Percentiles rank a stretch among this genome's conserved stretches.
Evolutionary conservation across 2,797 vertebrate species (phyloP).

Genomic region (Denticeps clupeoides): DNA sequence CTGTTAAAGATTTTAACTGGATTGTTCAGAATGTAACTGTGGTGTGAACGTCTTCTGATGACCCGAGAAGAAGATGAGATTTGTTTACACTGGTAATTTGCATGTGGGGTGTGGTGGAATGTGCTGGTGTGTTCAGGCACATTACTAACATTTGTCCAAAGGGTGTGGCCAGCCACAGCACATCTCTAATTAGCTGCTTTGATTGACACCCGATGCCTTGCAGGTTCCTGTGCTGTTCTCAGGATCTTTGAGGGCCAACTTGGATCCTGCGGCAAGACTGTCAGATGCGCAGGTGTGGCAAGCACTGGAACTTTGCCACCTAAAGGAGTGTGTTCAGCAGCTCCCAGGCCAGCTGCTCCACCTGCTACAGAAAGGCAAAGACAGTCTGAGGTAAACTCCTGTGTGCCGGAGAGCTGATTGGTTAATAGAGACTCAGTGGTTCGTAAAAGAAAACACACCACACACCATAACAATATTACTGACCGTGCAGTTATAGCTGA

Average conservation of each 20-base stretch:
- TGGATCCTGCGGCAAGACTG: conserved; percentile 45
- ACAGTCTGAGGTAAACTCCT: conserved; percentile 46
- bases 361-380: conserved; percentile 45
- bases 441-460: no score
- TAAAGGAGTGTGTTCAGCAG: conserved; percentile 45
- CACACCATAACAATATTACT: no score
- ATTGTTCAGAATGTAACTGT: no score
- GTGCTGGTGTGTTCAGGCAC: conserved; percentile 24
- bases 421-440: neutral
- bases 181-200: neutral
- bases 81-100: neutral
- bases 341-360: conserved; percentile 46
- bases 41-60: no score
- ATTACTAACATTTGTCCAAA: conserved; percentile 13
- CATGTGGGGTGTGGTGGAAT: neutral
- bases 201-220: no score
- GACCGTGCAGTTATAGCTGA: no score
- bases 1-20: no score
- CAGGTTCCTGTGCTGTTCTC: conserved; percentile 50
- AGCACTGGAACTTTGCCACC: conserved; percentile 42
- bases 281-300: conserved; percentile 47
- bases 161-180: conserved; percentile 18
- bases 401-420: neutral
- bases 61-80: no score
- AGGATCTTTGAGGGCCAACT: conserved; percentile 44